Evolutionary conservation across 2,797 vertebrate genomes (phyloP).

Genomic region (Gobio occitaniae): DNA sequence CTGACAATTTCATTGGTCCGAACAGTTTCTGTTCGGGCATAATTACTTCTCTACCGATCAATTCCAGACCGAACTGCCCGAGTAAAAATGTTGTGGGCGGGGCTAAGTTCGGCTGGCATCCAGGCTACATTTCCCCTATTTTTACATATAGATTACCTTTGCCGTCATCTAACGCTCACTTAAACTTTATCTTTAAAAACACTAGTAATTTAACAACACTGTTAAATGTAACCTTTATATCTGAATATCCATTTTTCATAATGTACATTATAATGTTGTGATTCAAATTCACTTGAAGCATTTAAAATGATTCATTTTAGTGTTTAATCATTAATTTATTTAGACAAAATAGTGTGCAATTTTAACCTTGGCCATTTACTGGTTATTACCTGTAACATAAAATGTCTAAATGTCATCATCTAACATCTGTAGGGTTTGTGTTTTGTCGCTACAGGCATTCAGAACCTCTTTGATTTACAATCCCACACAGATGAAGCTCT

Average conservation of each 20-base stretch:
- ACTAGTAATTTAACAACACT: neutral
- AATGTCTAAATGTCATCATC: neutral
- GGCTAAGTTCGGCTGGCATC: no score
- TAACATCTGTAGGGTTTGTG: constrained; percentile 19
- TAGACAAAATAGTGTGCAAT: neutral
- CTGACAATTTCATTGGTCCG: no score
- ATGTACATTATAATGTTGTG: neutral
- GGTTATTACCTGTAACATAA: neutral
- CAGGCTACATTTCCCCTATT: neutral
- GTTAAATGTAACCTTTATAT: neutral
- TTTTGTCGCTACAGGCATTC: constrained; percentile 5
- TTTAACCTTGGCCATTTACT: neutral
- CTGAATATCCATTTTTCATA: neutral
- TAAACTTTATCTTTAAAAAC: neutral
- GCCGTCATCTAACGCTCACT: neutral
- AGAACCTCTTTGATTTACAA: neutral
- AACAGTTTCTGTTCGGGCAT: no score
- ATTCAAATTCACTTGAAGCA: neutral
- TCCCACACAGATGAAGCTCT: constrained; percentile 38
- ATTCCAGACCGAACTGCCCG: no score
- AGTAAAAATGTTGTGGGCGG: no score
- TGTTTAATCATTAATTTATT: neutral
- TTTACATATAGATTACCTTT: neutral
- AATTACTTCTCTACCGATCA: no score
- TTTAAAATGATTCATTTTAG: neutral